Evolutionary conservation across 2,113 vertebrate genomes (phyloP).

Genomic region (Calonectris borealis): DNA sequence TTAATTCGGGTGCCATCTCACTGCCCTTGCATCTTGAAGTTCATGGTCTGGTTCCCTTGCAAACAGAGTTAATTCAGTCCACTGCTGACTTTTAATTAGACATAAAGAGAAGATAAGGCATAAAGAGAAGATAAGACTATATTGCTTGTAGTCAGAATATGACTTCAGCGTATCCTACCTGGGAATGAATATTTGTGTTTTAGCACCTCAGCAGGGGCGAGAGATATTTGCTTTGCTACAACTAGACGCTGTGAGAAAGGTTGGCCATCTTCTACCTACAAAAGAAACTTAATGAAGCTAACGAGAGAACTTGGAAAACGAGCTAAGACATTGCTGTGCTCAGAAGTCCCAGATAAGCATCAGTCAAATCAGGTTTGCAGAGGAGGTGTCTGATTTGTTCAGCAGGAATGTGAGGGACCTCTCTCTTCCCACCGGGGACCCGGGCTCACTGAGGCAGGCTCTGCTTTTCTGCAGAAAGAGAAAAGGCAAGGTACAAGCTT

Average conservation of each 20-base stretch:
- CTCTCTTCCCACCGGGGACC: neutral
- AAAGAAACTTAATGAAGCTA: neutral
- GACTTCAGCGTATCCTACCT: neutral
- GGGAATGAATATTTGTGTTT: neutral
- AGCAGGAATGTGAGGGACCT: neutral
- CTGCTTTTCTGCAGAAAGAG: neutral
- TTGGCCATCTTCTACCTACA: neutral
- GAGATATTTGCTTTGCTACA: neutral
- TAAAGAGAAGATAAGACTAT: neutral
- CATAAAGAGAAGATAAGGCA: neutral
- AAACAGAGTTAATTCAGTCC: neutral
- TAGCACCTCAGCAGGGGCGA: neutral
- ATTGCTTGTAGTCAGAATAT: neutral
- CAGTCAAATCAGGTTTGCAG: neutral
- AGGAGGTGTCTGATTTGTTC: neutral
- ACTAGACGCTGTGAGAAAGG: neutral
- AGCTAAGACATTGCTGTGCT: neutral
- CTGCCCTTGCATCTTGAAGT: neutral
- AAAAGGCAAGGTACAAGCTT: neutral
- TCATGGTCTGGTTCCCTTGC: neutral
- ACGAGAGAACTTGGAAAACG: neutral
- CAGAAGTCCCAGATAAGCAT: neutral
- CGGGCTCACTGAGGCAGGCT: neutral
- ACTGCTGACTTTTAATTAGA: neutral
- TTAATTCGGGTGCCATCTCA: neutral